phyloP scores from a whole-genome alignment of 2,888 invertebrate species.

The Abrostola tripartita region DNA sequence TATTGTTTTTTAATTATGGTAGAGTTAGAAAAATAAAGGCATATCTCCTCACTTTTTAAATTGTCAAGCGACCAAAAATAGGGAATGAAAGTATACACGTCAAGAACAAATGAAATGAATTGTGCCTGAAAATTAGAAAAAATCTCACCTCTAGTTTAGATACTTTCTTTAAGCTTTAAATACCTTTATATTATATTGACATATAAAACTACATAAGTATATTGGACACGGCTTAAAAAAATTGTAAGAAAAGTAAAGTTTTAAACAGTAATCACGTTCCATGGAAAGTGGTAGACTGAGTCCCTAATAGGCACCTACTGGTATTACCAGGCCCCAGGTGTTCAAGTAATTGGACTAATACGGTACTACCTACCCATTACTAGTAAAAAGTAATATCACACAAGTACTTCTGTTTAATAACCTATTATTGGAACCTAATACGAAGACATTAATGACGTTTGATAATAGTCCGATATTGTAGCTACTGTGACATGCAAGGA shows the following conservation, averaged over 20 bases:
- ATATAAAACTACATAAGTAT: too few species aligned
- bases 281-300: not conserved
- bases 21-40: too few species aligned
- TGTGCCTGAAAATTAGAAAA: too few species aligned
- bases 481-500: too few species aligned
- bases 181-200: too few species aligned
- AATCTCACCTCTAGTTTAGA: too few species aligned
- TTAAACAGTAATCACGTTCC: constrained; percentile 13
- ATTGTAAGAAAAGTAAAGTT: not conserved
- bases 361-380: constrained; percentile 12
- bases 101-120: too few species aligned
- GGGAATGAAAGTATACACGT: too few species aligned
- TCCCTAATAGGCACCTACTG: constrained; percentile 11
- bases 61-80: too few species aligned
- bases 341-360: constrained; percentile 24
- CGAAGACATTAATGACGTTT: constrained; percentile 9
- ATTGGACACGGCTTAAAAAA: not conserved
- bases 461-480: constrained; percentile 3
- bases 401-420: constrained; percentile 9
- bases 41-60: too few species aligned
- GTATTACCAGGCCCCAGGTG: constrained; percentile 28
- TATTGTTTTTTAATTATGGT: too few species aligned
- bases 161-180: too few species aligned
- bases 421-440: constrained; percentile 23
- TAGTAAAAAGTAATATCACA: constrained; percentile 12